phyloP scores from a whole-genome alignment of 2,113 vertebrate species.

The Thalassoma bifasciatum region DNA sequence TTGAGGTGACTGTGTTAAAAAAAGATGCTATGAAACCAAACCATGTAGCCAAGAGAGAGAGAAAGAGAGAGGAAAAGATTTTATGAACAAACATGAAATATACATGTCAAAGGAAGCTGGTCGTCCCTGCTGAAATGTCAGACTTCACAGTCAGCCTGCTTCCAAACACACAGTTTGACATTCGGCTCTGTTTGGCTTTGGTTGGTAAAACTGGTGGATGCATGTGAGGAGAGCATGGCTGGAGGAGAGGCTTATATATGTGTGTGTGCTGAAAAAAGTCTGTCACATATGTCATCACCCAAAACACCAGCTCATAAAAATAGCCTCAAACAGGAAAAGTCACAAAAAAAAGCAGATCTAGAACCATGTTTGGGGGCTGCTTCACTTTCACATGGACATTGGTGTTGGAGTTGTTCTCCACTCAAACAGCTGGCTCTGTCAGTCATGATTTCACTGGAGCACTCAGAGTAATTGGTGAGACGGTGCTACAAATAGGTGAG shows the following conservation, averaged over 20 bases:
- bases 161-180: conserved; percentile 13
- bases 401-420: too few relatives aligned
- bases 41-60: not conserved
- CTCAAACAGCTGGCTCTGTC: too few relatives aligned
- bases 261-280: too few relatives aligned
- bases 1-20: conserved; percentile 16
- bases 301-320: not conserved
- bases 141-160: conserved; percentile 6
- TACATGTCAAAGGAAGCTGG: conserved; percentile 12
- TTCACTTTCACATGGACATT: too few relatives aligned
- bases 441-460: too few relatives aligned
- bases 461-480: too few relatives aligned
- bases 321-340: not conserved
- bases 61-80: not conserved
- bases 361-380: too few relatives aligned
- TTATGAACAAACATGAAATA: conserved; percentile 29
- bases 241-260: too few relatives aligned
- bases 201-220: not conserved
- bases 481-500: too few relatives aligned
- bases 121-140: conserved; percentile 6
- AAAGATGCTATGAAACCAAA: not conserved
- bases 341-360: too few relatives aligned
- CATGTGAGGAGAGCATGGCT: not conserved
- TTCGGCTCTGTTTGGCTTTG: conserved; percentile 14
- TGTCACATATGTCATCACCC: not conserved